Evolutionary conservation across 1,140 invertebrate species (phyloP), one percentile per base, ranked within the genome.

Genomic region (Charaxes varanes): DNA sequence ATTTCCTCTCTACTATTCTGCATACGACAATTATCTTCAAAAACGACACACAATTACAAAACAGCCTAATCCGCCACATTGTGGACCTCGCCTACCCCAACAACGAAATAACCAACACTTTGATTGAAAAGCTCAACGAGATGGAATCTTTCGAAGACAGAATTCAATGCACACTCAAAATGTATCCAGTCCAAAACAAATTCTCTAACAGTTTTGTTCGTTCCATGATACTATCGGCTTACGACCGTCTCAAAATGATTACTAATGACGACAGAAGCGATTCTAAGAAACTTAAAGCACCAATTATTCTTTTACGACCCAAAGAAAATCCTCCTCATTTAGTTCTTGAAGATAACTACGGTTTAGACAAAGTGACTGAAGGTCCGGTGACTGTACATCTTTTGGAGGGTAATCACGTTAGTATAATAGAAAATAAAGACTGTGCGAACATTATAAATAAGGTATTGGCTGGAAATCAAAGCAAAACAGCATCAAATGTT

Each of bases 401-500:
- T 19, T 78, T 90, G 16, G 88, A 90, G 53, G 92, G 92, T n/a
- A 91, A 92, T 66, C 92, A 93, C 53, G 61, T 87, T 0, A 88
- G 86, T 6, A 91, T 93, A 53, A 56, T 93, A 36, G 87, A 92
- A 12, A 90, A 89, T 58, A 71, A 82, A 12, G 88, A 88, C 53
- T 63, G 89, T 17, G 84, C 87, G 0, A 76, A 87, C 27, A 86
- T 88, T 4, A 90, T 93, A 15, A 91, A 90, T 26, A 72, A 60
- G 28, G 34, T 62, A 6, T 24, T 85, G 8, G 5, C 35, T 0
- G 64, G n/a, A n/a, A n/a, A n/a, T n/a, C n/a, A n/a, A n/a, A n/a
- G n/a, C n/a, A n/a, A n/a, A n/a, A n/a, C n/a, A n/a, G n/a, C n/a
- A n/a, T n/a, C n/a, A n/a, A n/a, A n/a, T n/a, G n/a, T n/a, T n/a